Conservation (phyloP, 2,888 invertebrate genomes). For the Macropis europaea region DNA sequence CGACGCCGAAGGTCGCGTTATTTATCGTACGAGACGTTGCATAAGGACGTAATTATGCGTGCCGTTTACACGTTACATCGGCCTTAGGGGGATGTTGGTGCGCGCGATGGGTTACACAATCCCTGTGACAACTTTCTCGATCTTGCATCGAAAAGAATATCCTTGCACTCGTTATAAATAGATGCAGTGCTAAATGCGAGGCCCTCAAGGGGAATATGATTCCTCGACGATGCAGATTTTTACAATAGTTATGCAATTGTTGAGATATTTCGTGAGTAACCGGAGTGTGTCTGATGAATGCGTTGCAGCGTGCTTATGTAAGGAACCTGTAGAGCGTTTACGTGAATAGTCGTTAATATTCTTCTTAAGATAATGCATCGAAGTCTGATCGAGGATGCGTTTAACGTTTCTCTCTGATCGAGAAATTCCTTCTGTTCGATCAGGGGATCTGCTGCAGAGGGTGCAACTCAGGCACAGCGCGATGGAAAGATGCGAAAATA, state of each 20-base stretch:
- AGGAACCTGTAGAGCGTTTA: not conserved
- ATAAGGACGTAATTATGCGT: conserved; percentile 24
- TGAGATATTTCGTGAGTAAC: no score
- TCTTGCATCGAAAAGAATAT: not conserved
- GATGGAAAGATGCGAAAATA: conserved; percentile 92
- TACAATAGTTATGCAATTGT: not conserved
- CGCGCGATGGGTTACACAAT: conserved; percentile 9
- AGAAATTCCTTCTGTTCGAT: not conserved
- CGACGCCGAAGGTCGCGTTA: not conserved
- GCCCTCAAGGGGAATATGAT: not conserved
- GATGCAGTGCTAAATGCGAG: not conserved
- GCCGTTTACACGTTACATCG: not conserved
- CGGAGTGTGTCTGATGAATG: no score
- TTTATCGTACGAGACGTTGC: conserved; percentile 10
- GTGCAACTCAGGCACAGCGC: conserved; percentile 88
- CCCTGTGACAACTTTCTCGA: conserved; percentile 15
- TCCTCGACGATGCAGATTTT: not conserved
- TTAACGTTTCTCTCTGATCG: not conserved
- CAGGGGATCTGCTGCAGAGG: conserved; percentile 88
- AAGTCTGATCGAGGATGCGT: not conserved
- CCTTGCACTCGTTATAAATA: conserved; percentile 11
- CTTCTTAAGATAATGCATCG: no score
- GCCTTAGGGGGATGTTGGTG: conserved; percentile 11
- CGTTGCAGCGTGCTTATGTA: no score
- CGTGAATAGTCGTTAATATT: no score